A percentile compares a stretch with the other conserved stretches of the same genome.
Evolutionary conservation across 2,888 invertebrate genomes (phyloP).

Genomic region (Leptinotarsa rubiginosa): DNA sequence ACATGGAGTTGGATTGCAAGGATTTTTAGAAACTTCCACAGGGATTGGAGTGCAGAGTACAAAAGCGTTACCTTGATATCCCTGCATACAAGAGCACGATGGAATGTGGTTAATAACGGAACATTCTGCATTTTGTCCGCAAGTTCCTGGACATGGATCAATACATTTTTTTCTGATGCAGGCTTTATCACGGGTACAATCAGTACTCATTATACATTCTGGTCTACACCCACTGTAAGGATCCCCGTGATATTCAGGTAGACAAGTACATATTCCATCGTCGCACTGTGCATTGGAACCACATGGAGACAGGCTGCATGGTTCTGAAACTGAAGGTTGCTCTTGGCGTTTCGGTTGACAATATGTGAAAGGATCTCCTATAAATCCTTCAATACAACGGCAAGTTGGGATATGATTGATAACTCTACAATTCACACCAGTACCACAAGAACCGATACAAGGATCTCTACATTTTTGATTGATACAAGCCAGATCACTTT

Average conservation of each 20-base stretch:
- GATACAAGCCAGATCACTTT: slow-evolving; percentile 78
- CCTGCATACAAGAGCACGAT: slow-evolving; percentile 79
- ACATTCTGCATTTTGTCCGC: slow-evolving; percentile 80
- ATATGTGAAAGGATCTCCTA: slow-evolving; percentile 82
- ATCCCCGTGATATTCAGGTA: slow-evolving; percentile 77
- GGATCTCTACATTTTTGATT: slow-evolving; percentile 82
- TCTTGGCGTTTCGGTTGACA: slow-evolving; percentile 71
- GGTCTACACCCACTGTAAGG: slow-evolving; percentile 78
- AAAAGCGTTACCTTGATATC: slow-evolving; percentile 80
- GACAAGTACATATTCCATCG: slow-evolving; percentile 78
- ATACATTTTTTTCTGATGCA: slow-evolving; percentile 78
- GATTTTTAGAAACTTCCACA: slow-evolving; percentile 64
- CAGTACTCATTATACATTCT: slow-evolving; percentile 80
- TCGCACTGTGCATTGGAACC: slow-evolving; percentile 74
- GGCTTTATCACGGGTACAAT: slow-evolving; percentile 77
- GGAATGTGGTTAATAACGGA: slow-evolving; percentile 82
- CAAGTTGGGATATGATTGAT: slow-evolving; percentile 83
- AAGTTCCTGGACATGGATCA: slow-evolving; percentile 82
- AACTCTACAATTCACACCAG: slow-evolving; percentile 79
- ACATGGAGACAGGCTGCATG: slow-evolving; percentile 76
- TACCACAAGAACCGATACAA: slow-evolving; percentile 82
- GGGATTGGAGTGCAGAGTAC: slow-evolving; percentile 73
- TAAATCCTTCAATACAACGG: slow-evolving; percentile 77
- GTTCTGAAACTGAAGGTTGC: slow-evolving; percentile 59
- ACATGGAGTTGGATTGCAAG: slow-evolving; percentile 80